Percentiles rank a stretch among this genome's conserved stretches.
Conservation (phyloP, 2,888 invertebrate genomes). For the Caenorhabditis sp. region DNA sequence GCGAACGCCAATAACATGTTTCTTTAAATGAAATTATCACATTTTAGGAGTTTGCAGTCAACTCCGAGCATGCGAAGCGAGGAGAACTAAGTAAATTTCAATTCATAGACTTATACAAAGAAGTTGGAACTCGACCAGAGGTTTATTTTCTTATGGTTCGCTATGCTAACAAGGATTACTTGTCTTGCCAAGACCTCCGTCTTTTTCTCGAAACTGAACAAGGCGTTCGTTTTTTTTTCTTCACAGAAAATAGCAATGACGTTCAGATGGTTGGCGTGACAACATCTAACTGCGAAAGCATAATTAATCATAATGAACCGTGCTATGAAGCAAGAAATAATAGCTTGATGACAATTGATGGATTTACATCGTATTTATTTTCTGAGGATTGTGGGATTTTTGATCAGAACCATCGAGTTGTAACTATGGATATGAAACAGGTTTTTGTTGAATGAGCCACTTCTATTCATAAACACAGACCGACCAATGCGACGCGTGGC, state of each 20-base stretch:
- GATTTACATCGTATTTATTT: slow-evolving; percentile 80
- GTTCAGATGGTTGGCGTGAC: slow-evolving; percentile 82
- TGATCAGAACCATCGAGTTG: slow-evolving; percentile 80
- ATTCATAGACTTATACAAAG: slow-evolving; percentile 83
- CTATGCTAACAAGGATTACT: slow-evolving; percentile 83
- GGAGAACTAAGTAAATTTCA: slow-evolving; percentile 81
- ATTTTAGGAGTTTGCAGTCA: slow-evolving; percentile 81
- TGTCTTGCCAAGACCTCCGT: slow-evolving; percentile 82
- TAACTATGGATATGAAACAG: slow-evolving; percentile 82
- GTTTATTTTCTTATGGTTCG: slow-evolving; percentile 83
- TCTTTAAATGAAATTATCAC: no score
- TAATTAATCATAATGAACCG: slow-evolving; percentile 82
- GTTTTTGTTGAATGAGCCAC: no score
- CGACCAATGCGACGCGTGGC: no score
- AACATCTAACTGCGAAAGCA: slow-evolving; percentile 81
- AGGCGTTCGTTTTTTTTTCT: slow-evolving; percentile 81
- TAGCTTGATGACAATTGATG: slow-evolving; percentile 82
- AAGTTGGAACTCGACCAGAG: slow-evolving; percentile 83
- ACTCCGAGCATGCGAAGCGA: slow-evolving; percentile 80
- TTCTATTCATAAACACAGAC: no score
- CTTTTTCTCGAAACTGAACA: slow-evolving; percentile 83
- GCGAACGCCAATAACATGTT: no score
- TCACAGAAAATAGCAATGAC: background rate
- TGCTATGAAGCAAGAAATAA: slow-evolving; percentile 82
- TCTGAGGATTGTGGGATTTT: slow-evolving; percentile 82